These are phyloP conservation scores for Dendrolimus pini DNA, from an alignment of 2,888 invertebrate species.

Conservation along the genomic window DNA sequence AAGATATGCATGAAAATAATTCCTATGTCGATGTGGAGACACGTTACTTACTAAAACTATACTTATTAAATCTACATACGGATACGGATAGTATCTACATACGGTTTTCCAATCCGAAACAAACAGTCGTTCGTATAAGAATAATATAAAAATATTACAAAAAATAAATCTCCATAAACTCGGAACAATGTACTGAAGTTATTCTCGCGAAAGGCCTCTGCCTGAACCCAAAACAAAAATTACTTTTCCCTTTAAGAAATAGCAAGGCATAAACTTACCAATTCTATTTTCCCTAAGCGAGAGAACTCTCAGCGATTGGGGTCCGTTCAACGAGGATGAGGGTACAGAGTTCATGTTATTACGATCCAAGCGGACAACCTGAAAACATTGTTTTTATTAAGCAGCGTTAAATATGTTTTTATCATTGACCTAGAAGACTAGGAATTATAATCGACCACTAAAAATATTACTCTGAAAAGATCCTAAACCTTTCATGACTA, in stretches of 20 bases:
- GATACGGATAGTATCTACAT: too few relatives aligned
- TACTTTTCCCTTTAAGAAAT: not conserved
- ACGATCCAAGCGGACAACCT: constrained; percentile 88
- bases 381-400: constrained; percentile 21
- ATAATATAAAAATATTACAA: too few relatives aligned
- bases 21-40: too few relatives aligned
- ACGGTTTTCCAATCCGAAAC: not conserved
- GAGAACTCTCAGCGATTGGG: constrained; percentile 82
- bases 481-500: too few relatives aligned
- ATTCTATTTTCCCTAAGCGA: constrained; percentile 88
- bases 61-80: too few relatives aligned
- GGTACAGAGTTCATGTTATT: constrained; percentile 88
- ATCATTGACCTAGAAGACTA: too few relatives aligned
- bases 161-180: not conserved
- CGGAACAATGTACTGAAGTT: not conserved
- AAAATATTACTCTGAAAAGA: too few relatives aligned
- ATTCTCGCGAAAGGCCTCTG: too few relatives aligned
- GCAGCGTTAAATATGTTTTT: not conserved
- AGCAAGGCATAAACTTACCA: constrained; percentile 67
- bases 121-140: not conserved
- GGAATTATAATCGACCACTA: too few relatives aligned
- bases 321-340: constrained; percentile 87
- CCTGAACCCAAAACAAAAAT: not conserved
- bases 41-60: too few relatives aligned
- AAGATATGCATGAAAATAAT: too few relatives aligned